phyloP scores from a whole-genome alignment of 1,140 invertebrate species.

The Euwallacea fornicatus region DNA sequence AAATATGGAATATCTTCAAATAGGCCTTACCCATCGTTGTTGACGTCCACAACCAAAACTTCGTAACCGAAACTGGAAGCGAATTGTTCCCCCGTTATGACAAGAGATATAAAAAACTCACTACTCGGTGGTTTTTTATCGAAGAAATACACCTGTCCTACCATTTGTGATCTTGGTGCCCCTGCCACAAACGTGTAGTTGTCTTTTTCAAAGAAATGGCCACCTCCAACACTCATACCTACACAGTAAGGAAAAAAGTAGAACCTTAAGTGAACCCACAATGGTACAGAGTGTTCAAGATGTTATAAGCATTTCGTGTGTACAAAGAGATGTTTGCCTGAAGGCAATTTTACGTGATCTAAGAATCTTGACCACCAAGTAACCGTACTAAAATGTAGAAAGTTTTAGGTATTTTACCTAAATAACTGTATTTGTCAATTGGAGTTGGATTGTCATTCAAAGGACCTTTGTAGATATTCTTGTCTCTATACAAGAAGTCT shows the following conservation, averaged over 20 bases:
- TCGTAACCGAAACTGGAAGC: slow-evolving; percentile 90
- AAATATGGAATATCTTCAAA: neutral
- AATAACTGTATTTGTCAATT: slow-evolving; percentile 88
- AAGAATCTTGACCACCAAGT: neutral
- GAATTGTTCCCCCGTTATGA: slow-evolving; percentile 81
- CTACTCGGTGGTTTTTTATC: slow-evolving; percentile 58
- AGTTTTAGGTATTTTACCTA: slow-evolving; percentile 60
- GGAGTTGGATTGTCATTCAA: slow-evolving; percentile 66
- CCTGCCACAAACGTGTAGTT: slow-evolving; percentile 76
- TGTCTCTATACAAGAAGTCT: slow-evolving; percentile 74
- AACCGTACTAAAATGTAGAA: neutral
- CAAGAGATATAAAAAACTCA: slow-evolving; percentile 64
- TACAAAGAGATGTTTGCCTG: too few relatives aligned
- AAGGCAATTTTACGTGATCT: neutral
- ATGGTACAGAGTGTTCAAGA: too few relatives aligned
- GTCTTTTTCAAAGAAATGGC: slow-evolving; percentile 68
- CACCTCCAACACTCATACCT: slow-evolving; percentile 87
- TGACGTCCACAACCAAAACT: slow-evolving; percentile 79
- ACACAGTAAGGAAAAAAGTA: slow-evolving; percentile 12
- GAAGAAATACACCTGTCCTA: slow-evolving; percentile 84
- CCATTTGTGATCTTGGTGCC: slow-evolving; percentile 81
- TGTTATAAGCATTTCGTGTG: neutral
- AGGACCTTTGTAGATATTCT: slow-evolving; percentile 75
- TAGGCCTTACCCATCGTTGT: slow-evolving; percentile 83
- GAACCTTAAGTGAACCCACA: too few relatives aligned